phyloP scores from a whole-genome alignment of 2,113 vertebrate genomes.

The Ondatra zibethicus region DNA sequence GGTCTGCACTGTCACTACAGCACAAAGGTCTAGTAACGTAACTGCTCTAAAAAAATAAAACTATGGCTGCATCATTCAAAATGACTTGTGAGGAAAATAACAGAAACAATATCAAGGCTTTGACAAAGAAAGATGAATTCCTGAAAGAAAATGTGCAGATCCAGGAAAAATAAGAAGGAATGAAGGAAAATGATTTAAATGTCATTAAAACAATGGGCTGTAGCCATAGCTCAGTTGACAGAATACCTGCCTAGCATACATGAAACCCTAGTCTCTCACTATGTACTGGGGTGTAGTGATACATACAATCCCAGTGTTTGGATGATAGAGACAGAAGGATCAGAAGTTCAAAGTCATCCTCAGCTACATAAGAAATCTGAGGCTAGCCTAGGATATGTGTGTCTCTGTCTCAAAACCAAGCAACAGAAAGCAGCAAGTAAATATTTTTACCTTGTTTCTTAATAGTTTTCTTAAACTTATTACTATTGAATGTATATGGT shows the following conservation, averaged over 20 bases:
- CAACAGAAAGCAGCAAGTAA: neutral
- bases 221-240: neutral
- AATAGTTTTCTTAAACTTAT: neutral
- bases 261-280: neutral
- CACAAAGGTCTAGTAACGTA: neutral
- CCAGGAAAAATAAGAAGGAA: slow-evolving; percentile 54
- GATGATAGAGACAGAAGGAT: neutral
- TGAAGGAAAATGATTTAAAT: slow-evolving; percentile 57
- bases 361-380: neutral
- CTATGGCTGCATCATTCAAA: neutral
- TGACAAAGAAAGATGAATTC: slow-evolving; percentile 63
- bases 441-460: neutral
- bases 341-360: neutral
- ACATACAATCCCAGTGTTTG: neutral
- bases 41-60: neutral
- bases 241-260: no score
- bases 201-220: slow-evolving; percentile 36
- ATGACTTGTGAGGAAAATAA: slow-evolving; percentile 44
- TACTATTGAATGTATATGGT: neutral
- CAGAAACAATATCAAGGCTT: slow-evolving; percentile 40
- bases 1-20: neutral
- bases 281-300: neutral
- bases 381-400: neutral
- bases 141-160: slow-evolving; percentile 54
- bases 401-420: neutral